phyloP scores from a whole-genome alignment of 2,888 invertebrate genomes.

The Parnassius orleans region DNA sequence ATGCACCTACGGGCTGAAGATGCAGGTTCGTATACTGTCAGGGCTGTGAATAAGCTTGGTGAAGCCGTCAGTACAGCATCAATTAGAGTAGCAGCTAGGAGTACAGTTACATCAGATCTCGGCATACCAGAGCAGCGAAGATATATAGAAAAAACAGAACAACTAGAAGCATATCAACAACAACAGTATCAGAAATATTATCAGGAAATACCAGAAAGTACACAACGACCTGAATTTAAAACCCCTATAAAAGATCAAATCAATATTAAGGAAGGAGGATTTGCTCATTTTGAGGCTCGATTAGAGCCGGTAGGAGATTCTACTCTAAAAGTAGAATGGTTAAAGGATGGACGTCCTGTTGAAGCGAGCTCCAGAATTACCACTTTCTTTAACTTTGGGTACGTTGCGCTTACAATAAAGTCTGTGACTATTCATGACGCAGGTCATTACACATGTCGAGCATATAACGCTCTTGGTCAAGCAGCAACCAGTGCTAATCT shows the following conservation, averaged over 20 bases:
- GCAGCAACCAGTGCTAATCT: constrained; percentile 91
- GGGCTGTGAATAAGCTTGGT: constrained; percentile 94
- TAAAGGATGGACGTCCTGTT: constrained; percentile 93
- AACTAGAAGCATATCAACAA: constrained; percentile 93
- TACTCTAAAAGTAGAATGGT: constrained; percentile 94
- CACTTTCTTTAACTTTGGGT: constrained; percentile 96
- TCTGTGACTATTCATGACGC: constrained; percentile 94
- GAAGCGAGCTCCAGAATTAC: constrained; percentile 97
- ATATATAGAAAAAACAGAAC: constrained; percentile 95
- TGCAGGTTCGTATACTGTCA: constrained; percentile 95
- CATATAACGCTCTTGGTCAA: constrained; percentile 92
- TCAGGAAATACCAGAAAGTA: constrained; percentile 90
- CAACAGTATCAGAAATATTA: constrained; percentile 90
- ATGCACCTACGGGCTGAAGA: constrained; percentile 99
- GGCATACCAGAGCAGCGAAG: constrained; percentile 94
- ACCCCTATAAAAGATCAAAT: constrained; percentile 93
- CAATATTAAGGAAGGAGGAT: constrained; percentile 94
- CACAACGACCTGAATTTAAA: constrained; percentile 91
- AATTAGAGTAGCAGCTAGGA: constrained; percentile 87
- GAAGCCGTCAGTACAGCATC: constrained; percentile 93
- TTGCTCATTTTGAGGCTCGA: constrained; percentile 97
- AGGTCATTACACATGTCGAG: constrained; percentile 93
- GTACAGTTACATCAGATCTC: constrained; percentile 91
- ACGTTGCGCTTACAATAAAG: constrained; percentile 96
- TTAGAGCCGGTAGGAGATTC: constrained; percentile 96